A percentile compares a stretch with the other conserved stretches of the same genome.
Conservation (phyloP, 1,140 invertebrate species). For the Bombus pascuorum region DNA sequence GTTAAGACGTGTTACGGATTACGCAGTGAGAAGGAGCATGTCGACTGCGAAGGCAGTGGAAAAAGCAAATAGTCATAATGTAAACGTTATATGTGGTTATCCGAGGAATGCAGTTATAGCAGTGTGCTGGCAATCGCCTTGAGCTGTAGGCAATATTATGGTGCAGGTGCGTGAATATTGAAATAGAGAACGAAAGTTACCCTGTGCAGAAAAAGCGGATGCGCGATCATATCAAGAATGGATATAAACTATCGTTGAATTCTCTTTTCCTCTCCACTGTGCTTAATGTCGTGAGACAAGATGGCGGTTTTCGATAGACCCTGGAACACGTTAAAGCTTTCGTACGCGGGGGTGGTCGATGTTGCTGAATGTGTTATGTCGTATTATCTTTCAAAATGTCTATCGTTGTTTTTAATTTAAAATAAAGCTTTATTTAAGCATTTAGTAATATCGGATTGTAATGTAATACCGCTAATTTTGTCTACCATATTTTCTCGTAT, state of each 20-base stretch:
- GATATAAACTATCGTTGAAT: slow-evolving; percentile 35
- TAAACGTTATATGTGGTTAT: neutral
- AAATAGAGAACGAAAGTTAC: slow-evolving; percentile 14
- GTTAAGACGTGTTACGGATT: neutral
- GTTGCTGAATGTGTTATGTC: neutral
- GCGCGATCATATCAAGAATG: slow-evolving; percentile 7
- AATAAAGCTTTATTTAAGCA: neutral
- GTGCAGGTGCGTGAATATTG: slow-evolving; percentile 26
- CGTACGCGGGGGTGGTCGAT: slow-evolving; percentile 15
- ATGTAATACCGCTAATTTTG: neutral
- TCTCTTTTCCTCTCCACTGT: slow-evolving; percentile 17
- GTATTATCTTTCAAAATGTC: neutral
- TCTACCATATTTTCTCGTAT: neutral
- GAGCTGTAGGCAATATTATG: slow-evolving; percentile 8
- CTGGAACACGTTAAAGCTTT: slow-evolving; percentile 21
- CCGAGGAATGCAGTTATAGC: neutral
- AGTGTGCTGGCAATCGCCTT: neutral
- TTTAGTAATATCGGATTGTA: neutral
- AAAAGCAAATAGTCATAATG: neutral
- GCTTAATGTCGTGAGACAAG: slow-evolving; percentile 52
- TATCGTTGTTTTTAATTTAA: neutral
- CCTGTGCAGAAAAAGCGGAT: slow-evolving; percentile 13
- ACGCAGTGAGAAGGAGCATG: neutral
- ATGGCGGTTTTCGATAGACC: slow-evolving; percentile 55
- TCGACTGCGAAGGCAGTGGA: neutral